phyloP scores from a whole-genome alignment of 2,113 vertebrate species.

The Chunga burmeisteri region DNA sequence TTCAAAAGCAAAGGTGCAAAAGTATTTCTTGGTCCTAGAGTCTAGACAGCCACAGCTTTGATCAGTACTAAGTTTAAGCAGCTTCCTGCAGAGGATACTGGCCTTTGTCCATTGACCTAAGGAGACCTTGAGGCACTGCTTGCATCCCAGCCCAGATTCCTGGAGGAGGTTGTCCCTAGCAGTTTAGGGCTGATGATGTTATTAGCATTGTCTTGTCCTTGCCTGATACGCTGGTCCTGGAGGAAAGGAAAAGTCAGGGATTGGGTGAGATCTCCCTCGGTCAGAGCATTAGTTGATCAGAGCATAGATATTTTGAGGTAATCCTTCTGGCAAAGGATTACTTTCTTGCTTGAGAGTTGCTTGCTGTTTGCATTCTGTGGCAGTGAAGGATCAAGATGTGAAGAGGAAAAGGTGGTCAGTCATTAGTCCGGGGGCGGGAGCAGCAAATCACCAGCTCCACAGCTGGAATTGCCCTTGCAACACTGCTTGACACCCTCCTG shows the following conservation, averaged over 20 bases:
- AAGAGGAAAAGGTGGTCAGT: not conserved
- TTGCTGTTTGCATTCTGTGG: not conserved
- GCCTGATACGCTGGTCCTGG: not conserved
- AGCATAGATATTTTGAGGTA: not conserved
- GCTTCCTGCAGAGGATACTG: not conserved
- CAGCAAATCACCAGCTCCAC: not conserved
- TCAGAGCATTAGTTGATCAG: not conserved
- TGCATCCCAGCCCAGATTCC: not conserved
- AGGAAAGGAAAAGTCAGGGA: not conserved
- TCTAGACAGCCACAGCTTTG: not conserved
- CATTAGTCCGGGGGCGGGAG: not conserved
- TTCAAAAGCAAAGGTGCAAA: not conserved
- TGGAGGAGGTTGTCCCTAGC: not conserved
- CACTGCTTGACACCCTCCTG: not conserved
- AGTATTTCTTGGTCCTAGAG: not conserved
- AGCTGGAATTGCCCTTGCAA: not conserved
- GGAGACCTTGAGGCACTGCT: not conserved
- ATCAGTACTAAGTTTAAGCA: not conserved
- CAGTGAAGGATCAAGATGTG: not conserved
- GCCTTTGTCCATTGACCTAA: not conserved
- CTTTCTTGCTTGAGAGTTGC: not conserved
- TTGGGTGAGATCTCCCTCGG: not conserved
- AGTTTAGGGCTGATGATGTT: not conserved
- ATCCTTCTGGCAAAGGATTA: not conserved
- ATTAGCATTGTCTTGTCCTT: not conserved